Base-by-base conservation (phyloP, 2,113 vertebrate genomes). In the Xiphorhynchus elegans region DNA sequence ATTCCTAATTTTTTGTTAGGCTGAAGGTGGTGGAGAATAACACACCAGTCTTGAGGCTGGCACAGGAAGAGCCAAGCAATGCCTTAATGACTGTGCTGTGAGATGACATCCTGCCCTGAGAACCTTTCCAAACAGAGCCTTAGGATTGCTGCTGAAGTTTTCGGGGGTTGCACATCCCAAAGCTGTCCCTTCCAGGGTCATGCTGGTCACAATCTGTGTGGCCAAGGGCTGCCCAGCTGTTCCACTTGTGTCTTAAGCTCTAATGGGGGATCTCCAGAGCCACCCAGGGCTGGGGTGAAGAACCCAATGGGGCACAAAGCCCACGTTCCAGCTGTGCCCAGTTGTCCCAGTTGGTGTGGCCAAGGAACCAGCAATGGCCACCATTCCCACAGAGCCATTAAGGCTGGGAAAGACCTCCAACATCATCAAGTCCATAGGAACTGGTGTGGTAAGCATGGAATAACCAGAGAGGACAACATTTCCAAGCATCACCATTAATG, bases 281-380 rank as follows among this genome's bases (percentile, higher is more conserved):
- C 26, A 35, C 20, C 5, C 0, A 0, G 20, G 12, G 20, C 8
- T 33, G 26, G 9, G 7, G 28, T 55, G 25, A 68, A 42, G 53
- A 35, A 21, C 3, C 19, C 4, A 2, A 5, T 0, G 6, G 40
- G 4, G 7, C 46, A 55, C 42, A 28, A 2, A 1, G 7, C 15
- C n/a, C 42, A 29, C 2, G 1, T 11, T n/a, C 52, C 37, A 60
- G 29, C 31, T 18, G 4, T 2, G 7, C 16, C 46, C 33, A 60
- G 2, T 2, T 37, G 42, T 52, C 18, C 21, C 3, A 17, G 47
- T 15, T 16, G 25, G 39, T 59, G 31, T 59, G 31, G 35, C 18
- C 5, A 7, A 44, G 7, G 55, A 67, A 9, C n/a, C 20, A 66
- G 7, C 39, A 39, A n/a, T 21, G 25, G 9, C 7, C 33, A 47